Percentiles rank a stretch among this genome's conserved stretches.
These are phyloP conservation scores for Subacronicta megacephala DNA, from an alignment of 2,888 invertebrate species.

Conservation along the genomic window DNA sequence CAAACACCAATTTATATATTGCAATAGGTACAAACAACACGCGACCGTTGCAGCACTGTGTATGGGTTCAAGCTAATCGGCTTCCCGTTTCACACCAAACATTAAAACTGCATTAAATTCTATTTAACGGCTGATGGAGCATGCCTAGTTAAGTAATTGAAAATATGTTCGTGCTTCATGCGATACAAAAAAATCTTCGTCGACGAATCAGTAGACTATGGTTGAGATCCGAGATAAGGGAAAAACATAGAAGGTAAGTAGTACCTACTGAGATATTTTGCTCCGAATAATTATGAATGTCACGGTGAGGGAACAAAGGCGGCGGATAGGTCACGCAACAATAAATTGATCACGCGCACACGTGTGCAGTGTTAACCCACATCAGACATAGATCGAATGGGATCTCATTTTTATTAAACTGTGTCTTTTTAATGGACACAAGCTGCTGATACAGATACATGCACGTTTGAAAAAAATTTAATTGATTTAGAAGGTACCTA, in stretches of 20 bases:
- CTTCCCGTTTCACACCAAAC: constrained; percentile 77
- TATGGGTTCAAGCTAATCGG: constrained; percentile 70
- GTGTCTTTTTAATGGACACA: constrained; percentile 43
- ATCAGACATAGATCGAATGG: constrained; percentile 48
- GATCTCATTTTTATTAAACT: constrained; percentile 46
- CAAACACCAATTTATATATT: constrained; percentile 72
- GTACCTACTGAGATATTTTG: constrained; percentile 55
- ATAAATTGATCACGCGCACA: constrained; percentile 74
- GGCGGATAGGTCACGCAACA: constrained; percentile 78
- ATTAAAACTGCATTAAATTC: constrained; percentile 86
- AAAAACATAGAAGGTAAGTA: constrained; percentile 29
- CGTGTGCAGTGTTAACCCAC: constrained; percentile 53
- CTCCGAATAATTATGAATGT: constrained; percentile 75
- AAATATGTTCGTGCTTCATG: constrained; percentile 72
- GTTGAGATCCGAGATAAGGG: constrained; percentile 35
- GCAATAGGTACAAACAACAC: constrained; percentile 67
- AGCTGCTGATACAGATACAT: constrained; percentile 26
- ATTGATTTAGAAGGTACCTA: constrained; percentile 41
- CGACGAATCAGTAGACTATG: constrained; percentile 45
- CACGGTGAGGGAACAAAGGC: constrained; percentile 74
- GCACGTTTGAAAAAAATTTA: constrained; percentile 44
- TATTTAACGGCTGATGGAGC: constrained; percentile 78
- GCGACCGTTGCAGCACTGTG: constrained; percentile 69
- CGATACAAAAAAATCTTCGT: constrained; percentile 66
- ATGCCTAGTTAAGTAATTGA: constrained; percentile 77